Evolutionary conservation across 2,113 vertebrate genomes (phyloP).

Genomic region (Callopanchax toddi): DNA sequence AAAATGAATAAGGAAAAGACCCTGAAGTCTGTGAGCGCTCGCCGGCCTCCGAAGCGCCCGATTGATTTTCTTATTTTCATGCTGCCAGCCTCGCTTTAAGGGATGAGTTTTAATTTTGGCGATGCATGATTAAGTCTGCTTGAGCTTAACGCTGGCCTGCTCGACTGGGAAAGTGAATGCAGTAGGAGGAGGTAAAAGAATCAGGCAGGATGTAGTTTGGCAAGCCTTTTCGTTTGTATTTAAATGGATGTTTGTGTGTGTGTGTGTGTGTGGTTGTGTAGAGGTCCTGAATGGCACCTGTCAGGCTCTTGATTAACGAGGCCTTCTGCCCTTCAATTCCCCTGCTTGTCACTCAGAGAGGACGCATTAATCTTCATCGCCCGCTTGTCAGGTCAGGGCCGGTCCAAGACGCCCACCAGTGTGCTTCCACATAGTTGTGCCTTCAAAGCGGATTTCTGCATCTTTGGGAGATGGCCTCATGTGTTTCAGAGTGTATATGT

Average conservation of each 20-base stretch:
- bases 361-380: constrained; percentile 99
- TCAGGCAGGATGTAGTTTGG: constrained; percentile 30
- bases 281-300: constrained; percentile 96
- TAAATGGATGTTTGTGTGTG: constrained; percentile 32
- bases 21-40: constrained; percentile 78
- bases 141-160: constrained; percentile 80
- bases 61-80: constrained; percentile 97
- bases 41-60: constrained; percentile 81
- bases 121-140: constrained; percentile 90
- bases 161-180: constrained; percentile 50
- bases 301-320: constrained; percentile 99
- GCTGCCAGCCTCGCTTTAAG: constrained; percentile 87
- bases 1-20: constrained; percentile 86
- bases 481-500: constrained; percentile 32
- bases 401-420: constrained; percentile 64
- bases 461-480: constrained; percentile 10
- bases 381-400: constrained; percentile 90
- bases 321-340: constrained; percentile 92
- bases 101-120: constrained; percentile 94
- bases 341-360: constrained; percentile 96
- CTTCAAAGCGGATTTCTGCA: constrained; percentile 35
- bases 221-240: constrained; percentile 35
- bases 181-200: constrained; percentile 26
- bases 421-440: constrained; percentile 47
- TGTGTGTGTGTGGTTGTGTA: constrained; percentile 71